A percentile compares a stretch with the other conserved stretches of the same genome.
Evolutionary conservation across 2,113 vertebrate genomes (phyloP).

Genomic region (Hyla sarda): DNA sequence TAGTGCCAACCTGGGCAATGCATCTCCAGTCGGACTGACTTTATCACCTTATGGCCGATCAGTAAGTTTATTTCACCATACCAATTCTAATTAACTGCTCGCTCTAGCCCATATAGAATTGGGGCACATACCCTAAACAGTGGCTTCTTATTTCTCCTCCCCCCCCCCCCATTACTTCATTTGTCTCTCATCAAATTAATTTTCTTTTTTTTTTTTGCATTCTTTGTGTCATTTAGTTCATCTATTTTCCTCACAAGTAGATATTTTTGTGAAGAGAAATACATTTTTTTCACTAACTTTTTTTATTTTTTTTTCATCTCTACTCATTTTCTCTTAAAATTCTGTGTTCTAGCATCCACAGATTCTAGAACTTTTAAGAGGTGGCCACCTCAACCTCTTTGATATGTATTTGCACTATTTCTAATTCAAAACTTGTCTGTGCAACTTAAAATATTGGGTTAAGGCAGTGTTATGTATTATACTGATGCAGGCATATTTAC

Average conservation of each 20-base stretch:
- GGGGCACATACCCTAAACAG: not conserved
- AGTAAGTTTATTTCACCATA: constrained; percentile 75
- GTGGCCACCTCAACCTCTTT: no score
- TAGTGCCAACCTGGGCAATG: constrained; percentile 80
- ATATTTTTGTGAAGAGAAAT: no score
- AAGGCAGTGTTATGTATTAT: no score
- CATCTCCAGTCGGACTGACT: constrained; percentile 78
- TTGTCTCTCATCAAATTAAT: not conserved
- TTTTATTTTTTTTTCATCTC: no score
- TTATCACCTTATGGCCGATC: constrained; percentile 80
- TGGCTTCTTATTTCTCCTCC: not conserved
- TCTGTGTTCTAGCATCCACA: no score
- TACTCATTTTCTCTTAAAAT: no score
- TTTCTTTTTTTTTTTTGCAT: not conserved
- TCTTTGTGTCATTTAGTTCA: not conserved
- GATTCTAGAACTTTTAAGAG: no score
- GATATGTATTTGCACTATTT: no score
- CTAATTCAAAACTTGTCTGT: no score
- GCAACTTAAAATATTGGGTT: no score
- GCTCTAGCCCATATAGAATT: constrained; percentile 7
- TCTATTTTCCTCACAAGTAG: no score
- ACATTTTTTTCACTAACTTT: not conserved
- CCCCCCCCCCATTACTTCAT: not conserved
- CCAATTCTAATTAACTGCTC: constrained; percentile 56
- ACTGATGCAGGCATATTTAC: no score